These are phyloP conservation scores for Erithacus rubecula DNA, from an alignment of 2,797 vertebrate species.

Conservation along the genomic window DNA sequence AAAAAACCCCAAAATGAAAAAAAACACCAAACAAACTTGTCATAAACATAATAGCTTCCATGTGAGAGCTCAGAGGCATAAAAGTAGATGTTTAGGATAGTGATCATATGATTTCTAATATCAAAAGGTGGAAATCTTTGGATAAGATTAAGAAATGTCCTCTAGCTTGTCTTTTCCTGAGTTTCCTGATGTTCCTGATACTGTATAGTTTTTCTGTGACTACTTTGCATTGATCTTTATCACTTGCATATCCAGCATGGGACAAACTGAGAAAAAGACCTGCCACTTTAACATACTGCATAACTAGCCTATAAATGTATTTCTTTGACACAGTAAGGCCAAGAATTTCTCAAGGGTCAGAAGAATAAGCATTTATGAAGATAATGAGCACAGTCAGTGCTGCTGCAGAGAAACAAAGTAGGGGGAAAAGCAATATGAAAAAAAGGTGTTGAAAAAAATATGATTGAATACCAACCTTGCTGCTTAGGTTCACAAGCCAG, in stretches of 20 bases:
- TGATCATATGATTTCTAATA: background rate
- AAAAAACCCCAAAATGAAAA: background rate
- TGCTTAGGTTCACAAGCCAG: slow-evolving; percentile 8
- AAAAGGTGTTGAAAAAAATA: background rate
- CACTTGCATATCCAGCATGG: background rate
- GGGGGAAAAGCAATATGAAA: background rate
- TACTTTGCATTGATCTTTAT: background rate
- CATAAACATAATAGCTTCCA: background rate
- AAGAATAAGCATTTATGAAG: background rate
- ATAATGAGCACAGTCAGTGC: slow-evolving; percentile 23
- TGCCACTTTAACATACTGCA: background rate
- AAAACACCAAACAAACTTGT: background rate
- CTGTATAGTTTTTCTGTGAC: background rate
- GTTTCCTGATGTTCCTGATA: background rate
- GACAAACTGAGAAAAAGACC: background rate
- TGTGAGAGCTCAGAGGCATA: background rate
- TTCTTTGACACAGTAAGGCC: background rate
- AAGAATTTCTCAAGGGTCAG: background rate
- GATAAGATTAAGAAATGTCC: background rate
- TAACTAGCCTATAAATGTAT: slow-evolving; percentile 2
- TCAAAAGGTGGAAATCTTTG: background rate
- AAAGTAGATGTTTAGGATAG: background rate
- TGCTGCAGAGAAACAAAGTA: background rate
- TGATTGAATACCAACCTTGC: background rate
- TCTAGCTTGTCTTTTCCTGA: background rate